These are phyloP conservation scores for Notolabrus celidotus DNA, from an alignment of 2,797 vertebrate species.

Conservation along the genomic window DNA sequence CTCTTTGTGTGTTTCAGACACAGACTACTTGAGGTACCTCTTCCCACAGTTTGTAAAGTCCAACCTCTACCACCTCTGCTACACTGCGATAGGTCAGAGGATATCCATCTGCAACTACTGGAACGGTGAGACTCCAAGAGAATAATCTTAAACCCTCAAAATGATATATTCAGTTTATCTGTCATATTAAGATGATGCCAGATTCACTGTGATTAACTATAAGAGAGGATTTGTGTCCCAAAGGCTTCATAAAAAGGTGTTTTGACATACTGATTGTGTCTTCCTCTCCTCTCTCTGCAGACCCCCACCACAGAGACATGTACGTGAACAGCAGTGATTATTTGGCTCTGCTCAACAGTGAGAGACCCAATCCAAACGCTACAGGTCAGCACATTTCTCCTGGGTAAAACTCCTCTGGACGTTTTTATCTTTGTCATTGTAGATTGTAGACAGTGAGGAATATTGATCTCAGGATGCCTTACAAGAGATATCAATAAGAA, in stretches of 20 bases:
- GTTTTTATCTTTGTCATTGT: neutral
- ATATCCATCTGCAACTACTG: slow-evolving; percentile 96
- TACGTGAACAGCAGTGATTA: slow-evolving; percentile 92
- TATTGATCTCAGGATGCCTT: neutral
- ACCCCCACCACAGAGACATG: slow-evolving; percentile 92
- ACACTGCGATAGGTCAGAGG: slow-evolving; percentile 88
- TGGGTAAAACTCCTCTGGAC: neutral
- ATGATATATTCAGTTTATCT: neutral
- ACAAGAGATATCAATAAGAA: neutral
- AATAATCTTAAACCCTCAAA: neutral
- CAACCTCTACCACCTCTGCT: slow-evolving; percentile 91
- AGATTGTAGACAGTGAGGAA: neutral
- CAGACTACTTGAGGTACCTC: slow-evolving; percentile 91
- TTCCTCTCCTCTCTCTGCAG: slow-evolving; percentile 68
- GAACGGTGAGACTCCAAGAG: slow-evolving; percentile 90
- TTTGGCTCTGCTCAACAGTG: slow-evolving; percentile 90
- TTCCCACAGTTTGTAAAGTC: slow-evolving; percentile 91
- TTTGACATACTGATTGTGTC: neutral
- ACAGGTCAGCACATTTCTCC: slow-evolving; percentile 82
- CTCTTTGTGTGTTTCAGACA: slow-evolving; percentile 84
- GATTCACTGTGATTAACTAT: neutral
- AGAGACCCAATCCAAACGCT: slow-evolving; percentile 88
- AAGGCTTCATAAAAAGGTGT: neutral
- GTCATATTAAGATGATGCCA: too few relatives aligned
- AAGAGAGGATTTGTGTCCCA: neutral